Evolutionary conservation across 2,113 vertebrate genomes (phyloP), one percentile per base, ranked within the genome.

Genomic region (Bagarius yarrelli): DNA sequence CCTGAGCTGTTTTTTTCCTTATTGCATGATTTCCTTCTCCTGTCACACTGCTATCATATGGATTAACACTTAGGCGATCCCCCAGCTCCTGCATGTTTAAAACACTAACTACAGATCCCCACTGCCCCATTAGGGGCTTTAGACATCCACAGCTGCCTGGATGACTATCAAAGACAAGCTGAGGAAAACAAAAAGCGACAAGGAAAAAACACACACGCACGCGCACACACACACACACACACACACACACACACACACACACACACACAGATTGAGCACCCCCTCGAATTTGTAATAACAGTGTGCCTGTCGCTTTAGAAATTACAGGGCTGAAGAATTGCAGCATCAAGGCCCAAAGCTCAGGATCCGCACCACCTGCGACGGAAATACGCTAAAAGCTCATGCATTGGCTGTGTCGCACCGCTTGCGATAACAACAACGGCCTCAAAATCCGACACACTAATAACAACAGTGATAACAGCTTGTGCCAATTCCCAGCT

Each of bases 271-370:
- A 89, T 85, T n/a, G 79, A 85, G 86, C 87, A 86, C 40, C 40
- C 83, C 86, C 85, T 80, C 81, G 85, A 91, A 90, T 88, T 90
- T 90, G 88, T 91, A 92, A 93, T 94, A 91, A 91, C 85, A 90
- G 86, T 85, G 86, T 86, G 85, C 81, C 90, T 86, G 83, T 63
- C 34, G 70, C 88, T 86, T 69, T 81, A 89, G 85, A 93, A 92
- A 94, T 94, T 92, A 92, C 88, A 93, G 92, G 88, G 90, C 88
- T 63, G 63, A 16, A 63, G 84, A 89, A 89, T 87, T 78, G 85
- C 89, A 88, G 86, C 87, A 77, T 85, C 83, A 77, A 82, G 74
- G 87, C 61, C 73, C 80, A 67, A 57, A 78, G 83, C 66, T 83
- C 63, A 69, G 71, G 86, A 59, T 66, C 47, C 1, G 81, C n/a